Conservation (phyloP, 2,888 invertebrate species). For the Cyclophora albipunctata region DNA sequence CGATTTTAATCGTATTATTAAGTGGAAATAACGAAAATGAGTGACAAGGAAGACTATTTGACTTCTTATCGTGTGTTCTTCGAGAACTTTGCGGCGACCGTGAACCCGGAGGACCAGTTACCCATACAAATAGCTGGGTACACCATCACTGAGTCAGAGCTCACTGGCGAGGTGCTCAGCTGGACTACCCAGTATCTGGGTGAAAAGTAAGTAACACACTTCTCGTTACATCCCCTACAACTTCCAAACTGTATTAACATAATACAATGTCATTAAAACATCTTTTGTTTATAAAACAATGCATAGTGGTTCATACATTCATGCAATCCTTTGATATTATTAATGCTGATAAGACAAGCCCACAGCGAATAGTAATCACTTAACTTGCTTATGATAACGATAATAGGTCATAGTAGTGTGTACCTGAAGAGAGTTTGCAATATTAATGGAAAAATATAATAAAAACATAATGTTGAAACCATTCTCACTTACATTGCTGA, state of each 20-base stretch:
- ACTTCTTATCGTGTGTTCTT: conserved; percentile 82
- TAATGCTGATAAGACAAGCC: conserved; percentile 24
- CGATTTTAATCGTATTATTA: conserved; percentile 34
- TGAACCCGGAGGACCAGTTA: conserved; percentile 82
- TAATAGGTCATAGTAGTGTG: conserved; percentile 4
- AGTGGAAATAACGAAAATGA: conserved; percentile 42
- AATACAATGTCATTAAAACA: too few relatives aligned
- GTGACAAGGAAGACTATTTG: conserved; percentile 81
- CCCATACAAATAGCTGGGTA: conserved; percentile 83
- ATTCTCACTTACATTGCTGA: too few relatives aligned
- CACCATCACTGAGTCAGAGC: conserved; percentile 80
- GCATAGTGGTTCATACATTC: conserved; percentile 1
- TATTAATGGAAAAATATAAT: too few relatives aligned
- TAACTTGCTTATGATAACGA: conserved; percentile 5
- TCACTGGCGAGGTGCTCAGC: conserved; percentile 83
- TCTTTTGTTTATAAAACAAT: too few relatives aligned
- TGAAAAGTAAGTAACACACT: conserved; percentile 78
- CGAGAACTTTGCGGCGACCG: conserved; percentile 80
- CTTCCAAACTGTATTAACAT: too few relatives aligned
- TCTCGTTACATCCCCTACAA: background rate
- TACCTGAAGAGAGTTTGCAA: too few relatives aligned
- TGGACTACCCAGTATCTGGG: conserved; percentile 85
- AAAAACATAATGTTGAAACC: too few relatives aligned
- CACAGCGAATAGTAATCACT: background rate
- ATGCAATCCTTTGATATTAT: conserved; percentile 17